These are phyloP conservation scores for Hemaris fuciformis DNA, from an alignment of 2,888 invertebrate genomes.

Conservation along the genomic window DNA sequence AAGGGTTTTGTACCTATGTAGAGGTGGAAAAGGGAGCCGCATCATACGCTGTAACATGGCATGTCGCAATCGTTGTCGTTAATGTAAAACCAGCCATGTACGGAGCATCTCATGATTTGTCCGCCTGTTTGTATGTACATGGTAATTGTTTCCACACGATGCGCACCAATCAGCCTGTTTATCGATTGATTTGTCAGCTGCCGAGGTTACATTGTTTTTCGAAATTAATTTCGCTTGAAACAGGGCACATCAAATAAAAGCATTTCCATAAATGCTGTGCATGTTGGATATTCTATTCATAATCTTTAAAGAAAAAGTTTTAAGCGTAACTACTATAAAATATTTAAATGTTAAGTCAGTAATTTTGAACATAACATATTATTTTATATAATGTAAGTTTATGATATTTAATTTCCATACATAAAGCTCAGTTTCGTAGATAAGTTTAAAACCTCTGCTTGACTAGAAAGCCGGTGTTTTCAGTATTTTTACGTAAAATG, in stretches of 20 bases:
- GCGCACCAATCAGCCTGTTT: constrained; percentile 6
- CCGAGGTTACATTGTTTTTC: constrained; percentile 3
- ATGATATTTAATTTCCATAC: no score
- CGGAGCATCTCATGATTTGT: constrained; percentile 9
- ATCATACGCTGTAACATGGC: not conserved
- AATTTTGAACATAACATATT: no score
- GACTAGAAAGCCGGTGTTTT: not conserved
- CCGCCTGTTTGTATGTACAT: constrained; percentile 8
- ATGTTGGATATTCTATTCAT: no score
- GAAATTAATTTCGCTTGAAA: not conserved
- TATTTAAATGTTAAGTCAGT: not conserved
- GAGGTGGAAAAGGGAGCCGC: not conserved
- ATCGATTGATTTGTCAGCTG: constrained; percentile 11
- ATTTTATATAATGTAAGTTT: no score
- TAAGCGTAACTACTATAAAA: no score
- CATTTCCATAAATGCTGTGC: no score
- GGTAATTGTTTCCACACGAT: constrained; percentile 12
- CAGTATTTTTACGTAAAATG: constrained; percentile 7
- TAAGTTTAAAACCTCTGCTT: not conserved
- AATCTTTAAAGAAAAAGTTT: no score
- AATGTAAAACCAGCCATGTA: constrained; percentile 7
- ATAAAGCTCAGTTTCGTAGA: no score
- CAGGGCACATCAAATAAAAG: not conserved
- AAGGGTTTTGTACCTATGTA: not conserved
- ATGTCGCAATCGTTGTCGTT: constrained; percentile 5